A percentile compares a stretch with the other conserved stretches of the same genome.
Conservation (phyloP, 2,888 invertebrate species). For the Drosophila monieri region DNA sequence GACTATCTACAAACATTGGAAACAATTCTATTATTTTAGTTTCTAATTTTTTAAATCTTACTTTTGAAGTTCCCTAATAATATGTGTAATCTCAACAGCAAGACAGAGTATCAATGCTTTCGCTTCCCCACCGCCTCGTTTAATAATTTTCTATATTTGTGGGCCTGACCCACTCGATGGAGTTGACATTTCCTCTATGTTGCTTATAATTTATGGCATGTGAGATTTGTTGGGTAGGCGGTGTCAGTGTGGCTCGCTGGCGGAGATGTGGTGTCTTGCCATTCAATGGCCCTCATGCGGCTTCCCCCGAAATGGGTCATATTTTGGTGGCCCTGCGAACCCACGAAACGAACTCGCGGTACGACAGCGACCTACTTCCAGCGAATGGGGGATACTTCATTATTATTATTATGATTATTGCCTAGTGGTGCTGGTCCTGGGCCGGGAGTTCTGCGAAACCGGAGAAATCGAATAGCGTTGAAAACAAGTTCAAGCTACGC, state of each 20-base stretch:
- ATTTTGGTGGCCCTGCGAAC: constrained; percentile 29
- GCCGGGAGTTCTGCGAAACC: constrained; percentile 36
- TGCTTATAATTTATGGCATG: constrained; percentile 57
- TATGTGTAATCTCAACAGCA: background rate
- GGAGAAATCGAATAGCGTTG: constrained; percentile 38
- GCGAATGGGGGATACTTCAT: constrained; percentile 44
- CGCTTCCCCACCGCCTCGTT: background rate
- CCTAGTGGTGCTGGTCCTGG: constrained; percentile 38
- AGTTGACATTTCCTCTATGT: constrained; percentile 48
- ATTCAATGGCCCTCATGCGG: constrained; percentile 41
- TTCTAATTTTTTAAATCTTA: no score
- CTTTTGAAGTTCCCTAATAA: background rate
- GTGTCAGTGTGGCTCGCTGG: constrained; percentile 10
- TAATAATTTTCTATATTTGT: constrained; percentile 56
- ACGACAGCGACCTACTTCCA: constrained; percentile 49
- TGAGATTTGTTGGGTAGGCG: constrained; percentile 38
- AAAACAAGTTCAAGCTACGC: constrained; percentile 32
- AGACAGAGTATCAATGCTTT: background rate
- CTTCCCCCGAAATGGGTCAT: constrained; percentile 60
- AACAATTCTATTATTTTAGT: background rate
- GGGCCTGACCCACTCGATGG: constrained; percentile 64
- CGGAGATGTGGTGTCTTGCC: constrained; percentile 3
- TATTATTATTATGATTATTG: constrained; percentile 28
- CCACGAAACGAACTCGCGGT: constrained; percentile 16
- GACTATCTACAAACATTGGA: background rate